Conservation (phyloP, 2,797 vertebrate genomes). For the Mus spretus region DNA sequence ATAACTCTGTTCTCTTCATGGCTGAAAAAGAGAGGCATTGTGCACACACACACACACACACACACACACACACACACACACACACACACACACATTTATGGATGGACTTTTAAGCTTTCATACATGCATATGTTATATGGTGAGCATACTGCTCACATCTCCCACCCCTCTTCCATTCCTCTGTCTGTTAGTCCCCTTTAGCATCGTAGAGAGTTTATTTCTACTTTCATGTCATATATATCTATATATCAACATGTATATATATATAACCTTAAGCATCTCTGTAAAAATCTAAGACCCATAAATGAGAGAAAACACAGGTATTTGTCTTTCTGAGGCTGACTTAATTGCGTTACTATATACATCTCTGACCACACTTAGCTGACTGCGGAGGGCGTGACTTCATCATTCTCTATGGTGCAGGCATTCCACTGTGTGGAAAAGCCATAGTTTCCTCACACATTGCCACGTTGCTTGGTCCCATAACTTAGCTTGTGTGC, state of each 20-base stretch:
- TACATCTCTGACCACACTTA: not conserved
- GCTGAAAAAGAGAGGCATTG: not conserved
- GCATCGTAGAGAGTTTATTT: not conserved
- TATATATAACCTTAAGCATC: too few species aligned
- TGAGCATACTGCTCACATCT: not conserved
- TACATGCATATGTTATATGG: not conserved
- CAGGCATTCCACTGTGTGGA: not conserved
- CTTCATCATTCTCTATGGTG: not conserved
- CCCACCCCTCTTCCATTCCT: not conserved
- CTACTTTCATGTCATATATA: not conserved
- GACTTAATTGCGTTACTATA: not conserved
- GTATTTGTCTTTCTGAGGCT: not conserved
- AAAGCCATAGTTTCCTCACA: not conserved
- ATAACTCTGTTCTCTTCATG: not conserved
- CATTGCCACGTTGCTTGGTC: not conserved
- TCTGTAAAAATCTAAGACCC: not conserved
- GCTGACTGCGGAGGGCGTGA: accelerated
- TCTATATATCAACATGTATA: not conserved
- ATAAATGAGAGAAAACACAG: too few species aligned
- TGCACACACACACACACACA: too few species aligned
- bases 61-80: too few species aligned
- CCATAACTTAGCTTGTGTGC: not conserved
- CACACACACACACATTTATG: not conserved
- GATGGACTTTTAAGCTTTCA: not conserved
- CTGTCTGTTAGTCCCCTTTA: not conserved